phyloP scores from a whole-genome alignment of 2,888 invertebrate genomes.

The Drosophila falleni region DNA sequence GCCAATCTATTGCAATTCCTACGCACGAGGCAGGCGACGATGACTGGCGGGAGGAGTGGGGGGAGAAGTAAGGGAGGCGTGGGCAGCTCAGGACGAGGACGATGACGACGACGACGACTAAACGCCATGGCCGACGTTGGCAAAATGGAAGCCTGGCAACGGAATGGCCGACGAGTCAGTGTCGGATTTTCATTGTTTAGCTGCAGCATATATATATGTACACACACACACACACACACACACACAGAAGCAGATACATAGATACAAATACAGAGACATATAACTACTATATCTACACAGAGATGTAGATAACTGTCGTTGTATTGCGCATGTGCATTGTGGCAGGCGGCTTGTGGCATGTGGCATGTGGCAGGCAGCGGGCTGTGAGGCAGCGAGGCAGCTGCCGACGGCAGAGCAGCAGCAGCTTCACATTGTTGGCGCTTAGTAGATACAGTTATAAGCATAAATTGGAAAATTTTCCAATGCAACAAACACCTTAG shows the following conservation, averaged over 20 bases:
- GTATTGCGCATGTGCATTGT: conserved; percentile 63
- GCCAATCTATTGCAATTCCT: conserved; percentile 57
- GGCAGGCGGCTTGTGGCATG: conserved; percentile 11
- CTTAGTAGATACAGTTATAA: conserved; percentile 57
- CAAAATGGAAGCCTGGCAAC: conserved; percentile 72
- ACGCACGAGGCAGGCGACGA: neutral
- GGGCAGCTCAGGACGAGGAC: conserved; percentile 52
- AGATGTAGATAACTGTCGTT: conserved; percentile 26
- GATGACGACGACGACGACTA: conserved; percentile 40
- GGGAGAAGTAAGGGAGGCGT: conserved; percentile 49
- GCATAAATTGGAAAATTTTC: conserved; percentile 74
- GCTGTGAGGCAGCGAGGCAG: conserved; percentile 19
- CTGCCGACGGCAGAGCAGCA: conserved; percentile 70
- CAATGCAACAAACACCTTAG: conserved; percentile 45
- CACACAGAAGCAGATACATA: conserved; percentile 25
- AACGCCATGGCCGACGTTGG: conserved; percentile 74
- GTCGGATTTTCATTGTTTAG: conserved; percentile 66
- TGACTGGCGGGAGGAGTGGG: too few species aligned
- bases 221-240: neutral
- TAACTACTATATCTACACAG: conserved; percentile 30
- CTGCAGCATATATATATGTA: conserved; percentile 23
- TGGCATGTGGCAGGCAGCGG: conserved; percentile 9
- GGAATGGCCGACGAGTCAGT: conserved; percentile 60
- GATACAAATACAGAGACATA: conserved; percentile 28
- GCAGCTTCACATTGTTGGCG: conserved; percentile 24